These are phyloP conservation scores for Oreortyx pictus DNA, from an alignment of 2,797 vertebrate species.

Conservation along the genomic window DNA sequence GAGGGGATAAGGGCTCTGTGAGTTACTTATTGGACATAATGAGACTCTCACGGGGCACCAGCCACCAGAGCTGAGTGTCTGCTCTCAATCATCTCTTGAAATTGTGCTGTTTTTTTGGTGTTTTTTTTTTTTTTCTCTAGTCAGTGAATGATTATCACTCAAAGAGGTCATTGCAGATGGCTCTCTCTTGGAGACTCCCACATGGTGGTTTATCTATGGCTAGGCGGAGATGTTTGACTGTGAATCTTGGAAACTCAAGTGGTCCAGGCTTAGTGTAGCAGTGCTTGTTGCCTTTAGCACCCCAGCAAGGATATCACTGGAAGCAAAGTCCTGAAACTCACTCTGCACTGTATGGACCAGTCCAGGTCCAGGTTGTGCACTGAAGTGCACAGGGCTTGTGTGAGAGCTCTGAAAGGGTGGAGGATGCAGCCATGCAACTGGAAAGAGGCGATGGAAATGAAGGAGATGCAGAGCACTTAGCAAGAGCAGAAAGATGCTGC, in stretches of 20 bases:
- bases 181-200: not conserved
- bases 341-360: not conserved
- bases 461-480: not conserved
- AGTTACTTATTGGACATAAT: constrained; percentile 34
- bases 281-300: not conserved
- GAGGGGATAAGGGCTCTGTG: constrained; percentile 47
- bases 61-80: not conserved
- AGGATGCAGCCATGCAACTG: not conserved
- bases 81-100: constrained; percentile 35
- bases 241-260: accelerated
- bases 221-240: not conserved
- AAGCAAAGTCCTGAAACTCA: not conserved
- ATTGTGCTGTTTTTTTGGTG: not conserved
- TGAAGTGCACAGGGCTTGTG: not conserved
- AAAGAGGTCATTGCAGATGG: not conserved
- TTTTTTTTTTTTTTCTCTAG: not conserved
- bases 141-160: not conserved
- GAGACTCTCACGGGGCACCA: constrained; percentile 22
- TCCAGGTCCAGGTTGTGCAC: accelerated
- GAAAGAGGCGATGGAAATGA: not conserved
- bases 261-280: not conserved
- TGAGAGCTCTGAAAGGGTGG: not conserved
- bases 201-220: accelerated
- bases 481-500: not conserved
- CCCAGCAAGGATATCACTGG: not conserved